Evolutionary conservation across 2,888 invertebrate species (phyloP).

Genomic region (Autographa pulchrina): DNA sequence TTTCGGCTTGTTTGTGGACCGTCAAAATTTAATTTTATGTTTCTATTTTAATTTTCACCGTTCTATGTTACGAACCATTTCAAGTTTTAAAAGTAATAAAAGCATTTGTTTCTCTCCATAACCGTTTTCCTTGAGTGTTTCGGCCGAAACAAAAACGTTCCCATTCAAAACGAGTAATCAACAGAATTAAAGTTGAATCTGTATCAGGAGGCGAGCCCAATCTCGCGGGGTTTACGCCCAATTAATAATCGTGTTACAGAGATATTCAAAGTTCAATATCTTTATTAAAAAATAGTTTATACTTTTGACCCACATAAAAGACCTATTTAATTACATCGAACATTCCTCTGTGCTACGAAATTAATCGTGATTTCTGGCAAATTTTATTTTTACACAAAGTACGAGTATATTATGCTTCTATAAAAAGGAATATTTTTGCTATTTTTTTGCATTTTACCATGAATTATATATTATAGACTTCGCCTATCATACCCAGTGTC

Average conservation of each 20-base stretch:
- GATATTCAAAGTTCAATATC: slow-evolving; percentile 52
- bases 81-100: slow-evolving; percentile 10
- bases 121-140: slow-evolving; percentile 45
- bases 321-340: too few species aligned
- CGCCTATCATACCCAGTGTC: too few species aligned
- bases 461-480: too few species aligned
- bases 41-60: slow-evolving; percentile 16
- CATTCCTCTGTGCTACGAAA: too few species aligned
- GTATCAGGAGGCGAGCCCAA: slow-evolving; percentile 68
- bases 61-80: not conserved
- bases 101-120: slow-evolving; percentile 26
- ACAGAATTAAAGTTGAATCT: slow-evolving; percentile 67
- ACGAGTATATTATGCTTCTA: too few species aligned
- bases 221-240: slow-evolving; percentile 78
- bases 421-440: too few species aligned
- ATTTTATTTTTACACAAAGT: too few species aligned
- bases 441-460: too few species aligned
- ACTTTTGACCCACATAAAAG: too few species aligned
- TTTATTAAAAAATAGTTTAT: not conserved
- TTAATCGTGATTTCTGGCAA: too few species aligned
- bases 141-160: slow-evolving; percentile 55
- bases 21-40: not conserved
- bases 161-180: slow-evolving; percentile 64
- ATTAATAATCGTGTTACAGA: slow-evolving; percentile 80
- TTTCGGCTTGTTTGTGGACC: slow-evolving; percentile 39